Evolutionary conservation across 1,140 invertebrate genomes (phyloP), one percentile per base, ranked within the genome.

Genomic region (Drosophila persimilis): DNA sequence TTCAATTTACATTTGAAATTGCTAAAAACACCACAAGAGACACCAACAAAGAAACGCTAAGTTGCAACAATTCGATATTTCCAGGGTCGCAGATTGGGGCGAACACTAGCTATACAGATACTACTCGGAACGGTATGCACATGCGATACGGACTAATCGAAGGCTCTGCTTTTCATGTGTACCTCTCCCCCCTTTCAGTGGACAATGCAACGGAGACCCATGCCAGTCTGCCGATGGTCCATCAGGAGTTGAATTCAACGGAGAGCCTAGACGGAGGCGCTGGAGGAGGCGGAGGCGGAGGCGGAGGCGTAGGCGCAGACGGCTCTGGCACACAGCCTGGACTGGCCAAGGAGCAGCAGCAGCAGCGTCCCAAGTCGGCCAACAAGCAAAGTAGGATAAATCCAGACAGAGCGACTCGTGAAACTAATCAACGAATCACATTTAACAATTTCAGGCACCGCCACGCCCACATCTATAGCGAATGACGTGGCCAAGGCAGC

Each of bases 381-480:
- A 88, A 88, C 57, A 88, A 88, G 50, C 83, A 88, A 72, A 88
- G 83, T 88, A 22, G 67, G 71, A 60, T 8, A 6, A 5, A 22
- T 11, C 4, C 35, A 13, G 35, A 13, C n/a, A 26, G 7, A 20
- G 1, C 20, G 20, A 20, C 20, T 20, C 20, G 20, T 20, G 20
- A 7, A 0, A 0, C 11, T 15, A 6, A 6, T 26, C 24, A 26
- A 6, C 24, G 4, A 26, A 26, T 26, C 17, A 22, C 9, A 41
- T 43, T 15, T 26, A 31, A 52, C 44, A 50, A 20, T 43, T 6
- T n/a, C 48, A 86, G 83, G 64, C 11, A 86, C 83, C 39, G 83
- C 84, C 15, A 88, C 83, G 41, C 83, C 83, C 6, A 76, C 72
- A 43, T 88, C 83, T 5, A 88, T 88, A 47, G 83, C 81, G 31